A percentile compares a stretch with the other conserved stretches of the same genome.
phyloP scores from a whole-genome alignment of 2,113 vertebrate species.

The Lontra canadensis region DNA sequence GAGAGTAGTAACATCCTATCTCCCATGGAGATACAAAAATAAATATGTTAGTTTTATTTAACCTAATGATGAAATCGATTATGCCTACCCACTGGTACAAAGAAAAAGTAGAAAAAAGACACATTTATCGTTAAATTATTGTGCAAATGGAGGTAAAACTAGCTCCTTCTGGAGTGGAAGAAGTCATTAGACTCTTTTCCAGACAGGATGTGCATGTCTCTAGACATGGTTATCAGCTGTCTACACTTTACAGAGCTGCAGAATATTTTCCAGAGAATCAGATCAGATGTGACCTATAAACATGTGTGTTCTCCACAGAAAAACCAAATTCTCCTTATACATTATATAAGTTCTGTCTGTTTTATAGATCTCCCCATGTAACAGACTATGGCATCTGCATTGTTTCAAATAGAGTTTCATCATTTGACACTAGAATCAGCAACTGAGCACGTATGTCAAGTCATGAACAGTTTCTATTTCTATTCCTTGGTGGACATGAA shows the following conservation, averaged over 20 bases:
- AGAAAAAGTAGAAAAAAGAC: neutral
- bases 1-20: neutral
- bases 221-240: neutral
- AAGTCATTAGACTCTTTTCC: neutral
- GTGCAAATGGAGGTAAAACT: neutral
- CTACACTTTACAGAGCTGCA: neutral
- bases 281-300: neutral
- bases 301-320: neutral
- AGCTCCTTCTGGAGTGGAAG: neutral
- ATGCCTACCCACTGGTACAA: neutral
- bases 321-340: fast-evolving
- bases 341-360: neutral
- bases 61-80: neutral
- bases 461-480: neutral
- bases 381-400: neutral
- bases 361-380: neutral
- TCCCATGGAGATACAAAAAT: neutral
- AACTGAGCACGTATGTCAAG: neutral
- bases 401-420: neutral
- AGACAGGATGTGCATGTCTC: neutral
- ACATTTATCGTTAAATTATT: neutral
- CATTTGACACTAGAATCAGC: neutral
- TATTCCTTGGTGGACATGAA: neutral
- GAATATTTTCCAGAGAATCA: neutral
- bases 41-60: neutral